phyloP scores from a whole-genome alignment of 2,888 invertebrate genomes.

The Pollenia angustigena region DNA sequence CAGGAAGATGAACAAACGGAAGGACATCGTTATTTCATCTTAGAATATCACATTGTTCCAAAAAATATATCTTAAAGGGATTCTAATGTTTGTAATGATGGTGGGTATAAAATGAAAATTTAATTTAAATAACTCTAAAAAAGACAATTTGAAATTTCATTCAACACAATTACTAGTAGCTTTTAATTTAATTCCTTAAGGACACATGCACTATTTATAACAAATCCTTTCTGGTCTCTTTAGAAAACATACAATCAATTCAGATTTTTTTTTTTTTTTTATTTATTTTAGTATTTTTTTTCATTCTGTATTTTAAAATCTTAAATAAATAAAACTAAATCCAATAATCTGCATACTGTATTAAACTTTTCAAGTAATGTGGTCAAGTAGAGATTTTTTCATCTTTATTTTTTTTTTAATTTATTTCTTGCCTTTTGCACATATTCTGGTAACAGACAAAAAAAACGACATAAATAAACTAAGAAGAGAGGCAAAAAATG shows the following conservation, averaged over 20 bases:
- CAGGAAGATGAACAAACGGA: too few species aligned
- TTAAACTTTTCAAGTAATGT: conserved; percentile 48
- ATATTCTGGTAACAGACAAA: neutral
- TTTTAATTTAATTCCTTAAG: neutral
- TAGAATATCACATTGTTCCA: too few species aligned
- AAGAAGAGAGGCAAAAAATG: conserved; percentile 3
- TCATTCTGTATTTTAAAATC: neutral
- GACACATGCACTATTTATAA: too few species aligned
- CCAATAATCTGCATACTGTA: conserved; percentile 45
- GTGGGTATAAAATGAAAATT: neutral
- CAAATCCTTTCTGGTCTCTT: too few species aligned
- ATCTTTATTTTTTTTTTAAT: neutral
- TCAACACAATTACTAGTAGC: neutral
- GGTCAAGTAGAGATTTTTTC: conserved; percentile 45
- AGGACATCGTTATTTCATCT: too few species aligned
- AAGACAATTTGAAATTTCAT: neutral
- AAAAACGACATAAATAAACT: neutral
- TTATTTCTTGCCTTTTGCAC: neutral
- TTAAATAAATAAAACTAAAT: conserved; percentile 49
- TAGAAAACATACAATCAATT: too few species aligned
- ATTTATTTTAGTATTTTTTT: too few species aligned
- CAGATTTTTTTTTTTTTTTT: too few species aligned
- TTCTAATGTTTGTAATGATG: neutral
- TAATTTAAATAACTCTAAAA: neutral
- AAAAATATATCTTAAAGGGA: too few species aligned